Conservation (phyloP, 1,140 invertebrate genomes). For the Drosophila parabipectinata region DNA sequence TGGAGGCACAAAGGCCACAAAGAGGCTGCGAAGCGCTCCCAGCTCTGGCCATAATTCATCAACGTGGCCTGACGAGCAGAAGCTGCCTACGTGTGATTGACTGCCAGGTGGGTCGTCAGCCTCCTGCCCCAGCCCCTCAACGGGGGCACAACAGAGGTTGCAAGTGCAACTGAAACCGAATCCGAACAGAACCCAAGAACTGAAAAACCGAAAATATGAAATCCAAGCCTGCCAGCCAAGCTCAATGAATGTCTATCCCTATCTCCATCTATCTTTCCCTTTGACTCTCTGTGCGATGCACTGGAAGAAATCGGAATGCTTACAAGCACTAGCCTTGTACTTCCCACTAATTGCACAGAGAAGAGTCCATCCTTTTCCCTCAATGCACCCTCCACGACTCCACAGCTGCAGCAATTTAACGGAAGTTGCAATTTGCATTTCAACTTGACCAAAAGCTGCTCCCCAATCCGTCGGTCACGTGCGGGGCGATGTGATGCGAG, state of each 20-base stretch:
- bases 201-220: constrained; percentile 41
- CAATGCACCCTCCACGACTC: constrained; percentile 12
- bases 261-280: constrained; percentile 11
- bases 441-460: constrained; percentile 71
- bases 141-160: not conserved
- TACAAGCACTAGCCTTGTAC: not conserved
- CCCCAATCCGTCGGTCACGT: constrained; percentile 52
- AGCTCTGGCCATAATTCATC: constrained; percentile 47
- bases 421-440: constrained; percentile 80
- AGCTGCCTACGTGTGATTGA: constrained; percentile 69
- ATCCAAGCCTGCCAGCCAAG: constrained; percentile 27
- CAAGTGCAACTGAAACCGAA: constrained; percentile 25
- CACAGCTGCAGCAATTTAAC: constrained; percentile 67
- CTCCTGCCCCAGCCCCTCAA: not conserved
- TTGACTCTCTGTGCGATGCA: not conserved
- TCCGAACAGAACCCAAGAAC: constrained; percentile 20
- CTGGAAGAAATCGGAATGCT: not conserved
- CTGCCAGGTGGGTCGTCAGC: constrained; percentile 30
- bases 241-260: constrained; percentile 38
- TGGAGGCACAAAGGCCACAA: constrained; percentile 34
- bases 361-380: not conserved
- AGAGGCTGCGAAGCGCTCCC: constrained; percentile 16
- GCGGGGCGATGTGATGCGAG: constrained; percentile 40
- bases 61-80: constrained; percentile 46
- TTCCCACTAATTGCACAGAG: not conserved